phyloP scores from a whole-genome alignment of 2,797 vertebrate genomes.

The Micromesistius poutassou region DNA sequence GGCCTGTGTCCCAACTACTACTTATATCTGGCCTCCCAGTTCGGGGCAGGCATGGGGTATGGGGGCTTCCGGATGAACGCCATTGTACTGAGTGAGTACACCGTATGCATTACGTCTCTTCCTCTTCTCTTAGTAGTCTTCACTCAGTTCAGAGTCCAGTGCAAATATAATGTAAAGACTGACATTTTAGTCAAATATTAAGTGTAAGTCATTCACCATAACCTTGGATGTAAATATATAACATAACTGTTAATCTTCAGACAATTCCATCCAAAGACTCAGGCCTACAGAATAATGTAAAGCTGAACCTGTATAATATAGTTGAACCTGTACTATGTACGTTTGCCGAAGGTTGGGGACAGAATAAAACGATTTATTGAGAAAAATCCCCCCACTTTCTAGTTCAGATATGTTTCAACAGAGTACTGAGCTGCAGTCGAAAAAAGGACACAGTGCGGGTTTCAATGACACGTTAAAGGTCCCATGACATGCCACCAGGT shows the following conservation, averaged over 20 bases:
- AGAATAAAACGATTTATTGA: neutral
- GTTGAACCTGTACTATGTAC: neutral
- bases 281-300: too few species aligned
- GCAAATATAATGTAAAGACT: too few species aligned
- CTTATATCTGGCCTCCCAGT: slow-evolving; percentile 72
- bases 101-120: neutral
- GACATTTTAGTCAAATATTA: too few species aligned
- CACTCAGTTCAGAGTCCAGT: too few species aligned
- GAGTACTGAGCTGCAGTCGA: neutral
- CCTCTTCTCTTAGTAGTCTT: too few species aligned
- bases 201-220: too few species aligned
- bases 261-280: neutral
- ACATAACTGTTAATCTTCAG: too few species aligned
- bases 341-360: too few species aligned
- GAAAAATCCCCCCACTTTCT: neutral
- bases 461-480: neutral
- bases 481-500: too few species aligned
- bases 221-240: too few species aligned
- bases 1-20: slow-evolving; percentile 74
- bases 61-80: slow-evolving; percentile 72
- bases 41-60: slow-evolving; percentile 61
- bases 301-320: neutral
- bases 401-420: neutral
- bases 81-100: slow-evolving; percentile 68
- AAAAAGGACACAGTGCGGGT: too few species aligned